phyloP scores from a whole-genome alignment of 2,888 invertebrate genomes.

The Nomada ferruginata region DNA sequence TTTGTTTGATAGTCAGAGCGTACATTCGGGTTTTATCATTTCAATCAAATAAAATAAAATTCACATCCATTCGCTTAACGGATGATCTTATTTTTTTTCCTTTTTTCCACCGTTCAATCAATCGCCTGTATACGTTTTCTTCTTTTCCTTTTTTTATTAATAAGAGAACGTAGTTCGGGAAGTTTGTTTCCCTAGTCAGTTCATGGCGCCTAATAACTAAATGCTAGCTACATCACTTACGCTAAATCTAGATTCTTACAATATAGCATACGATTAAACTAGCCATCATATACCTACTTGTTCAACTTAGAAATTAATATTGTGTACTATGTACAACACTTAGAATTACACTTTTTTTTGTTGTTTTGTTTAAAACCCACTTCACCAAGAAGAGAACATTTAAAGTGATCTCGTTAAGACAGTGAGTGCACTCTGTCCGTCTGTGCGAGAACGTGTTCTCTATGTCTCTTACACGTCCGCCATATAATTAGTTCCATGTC shows the following conservation, averaged over 20 bases:
- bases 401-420: slow-evolving; percentile 50
- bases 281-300: slow-evolving; percentile 82
- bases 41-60: slow-evolving; percentile 81
- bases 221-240: slow-evolving; percentile 82
- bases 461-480: slow-evolving; percentile 21
- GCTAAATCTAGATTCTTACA: slow-evolving; percentile 69
- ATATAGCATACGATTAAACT: slow-evolving; percentile 77
- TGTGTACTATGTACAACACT: slow-evolving; percentile 84
- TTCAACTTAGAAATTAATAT: slow-evolving; percentile 82
- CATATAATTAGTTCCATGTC: slow-evolving; percentile 15
- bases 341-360: slow-evolving; percentile 76
- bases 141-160: slow-evolving; percentile 72
- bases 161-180: slow-evolving; percentile 82
- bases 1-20: slow-evolving; percentile 67
- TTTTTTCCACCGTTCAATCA: slow-evolving; percentile 66
- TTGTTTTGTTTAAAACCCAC: slow-evolving; percentile 68
- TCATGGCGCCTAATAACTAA: slow-evolving; percentile 81
- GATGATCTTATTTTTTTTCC: slow-evolving; percentile 70
- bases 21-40: slow-evolving; percentile 72
- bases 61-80: slow-evolving; percentile 76
- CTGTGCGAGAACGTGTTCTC: slow-evolving; percentile 38
- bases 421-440: slow-evolving; percentile 26
- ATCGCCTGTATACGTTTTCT: slow-evolving; percentile 73
- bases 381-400: slow-evolving; percentile 71
- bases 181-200: slow-evolving; percentile 77